Base-by-base conservation (phyloP, 2,113 vertebrate species). In the Periophthalmodon schlosseri region DNA sequence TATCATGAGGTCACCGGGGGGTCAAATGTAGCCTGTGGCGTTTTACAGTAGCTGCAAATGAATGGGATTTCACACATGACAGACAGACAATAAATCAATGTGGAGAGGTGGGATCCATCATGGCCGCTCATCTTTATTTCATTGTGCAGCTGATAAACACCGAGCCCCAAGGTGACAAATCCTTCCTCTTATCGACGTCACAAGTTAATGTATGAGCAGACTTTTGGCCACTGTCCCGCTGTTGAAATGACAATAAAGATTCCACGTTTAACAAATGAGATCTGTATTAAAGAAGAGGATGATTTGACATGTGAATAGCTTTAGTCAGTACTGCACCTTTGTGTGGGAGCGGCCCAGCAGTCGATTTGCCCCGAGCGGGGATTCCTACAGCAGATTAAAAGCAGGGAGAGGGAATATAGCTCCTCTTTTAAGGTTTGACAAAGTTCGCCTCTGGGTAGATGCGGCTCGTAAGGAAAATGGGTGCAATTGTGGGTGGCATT, bases 361-460 rank as follows among this genome's bases (percentile, higher is more conserved):
- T 85, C 80, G 54, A 60, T 76, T 84, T 39, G 76, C 79, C 81
- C 74, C 61, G 39, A 80, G 83, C 81, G 68, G 69, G 78, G 87
- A 85, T 89, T 86, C 76, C 65, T 74, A 74, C 83, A 77, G 73
- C 21, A 79, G 84, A 84, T 89, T 80, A 90, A 67, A 64, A 60
- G 58, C 57, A 81, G 87, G 80, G 82, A 80, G 61, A 58, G 24
- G 24, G 71, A 71, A 86, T 84, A 57, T 28, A 69, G 57, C 69
- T 86, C 58, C 74, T 69, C 70, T 86, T 75, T 63, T 0, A n/a
- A 74, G 78, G 80, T 60, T 87, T 84, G 83, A 73, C 68, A 65
- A 86, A 74, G 84, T 50, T 46, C 54, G 74, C 85, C 83, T 64
- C 46, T 66, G 79, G 86, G 52, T 3, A 46, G 81, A 44, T 75